A percentile compares a stretch with the other conserved stretches of the same genome.
These are phyloP conservation scores for Marisa cornuarietis DNA, from an alignment of 1,140 invertebrate genomes.

Conservation along the genomic window DNA sequence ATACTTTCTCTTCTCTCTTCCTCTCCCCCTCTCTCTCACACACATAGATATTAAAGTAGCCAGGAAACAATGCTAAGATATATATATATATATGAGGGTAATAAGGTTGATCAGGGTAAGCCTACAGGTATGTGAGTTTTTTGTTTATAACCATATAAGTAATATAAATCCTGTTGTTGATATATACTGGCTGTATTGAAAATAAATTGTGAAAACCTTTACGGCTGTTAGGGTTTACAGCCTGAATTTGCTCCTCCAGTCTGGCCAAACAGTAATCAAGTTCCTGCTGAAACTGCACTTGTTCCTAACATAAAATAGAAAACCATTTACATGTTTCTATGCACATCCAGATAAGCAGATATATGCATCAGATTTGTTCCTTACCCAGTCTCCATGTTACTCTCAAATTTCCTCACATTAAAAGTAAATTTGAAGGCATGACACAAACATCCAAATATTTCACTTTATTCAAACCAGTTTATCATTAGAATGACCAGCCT, in stretches of 20 bases:
- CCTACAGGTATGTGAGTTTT: too few species aligned
- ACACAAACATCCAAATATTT: background rate
- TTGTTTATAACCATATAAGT: background rate
- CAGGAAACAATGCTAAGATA: too few species aligned
- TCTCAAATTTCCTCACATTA: background rate
- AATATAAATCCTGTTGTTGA: background rate
- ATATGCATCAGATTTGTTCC: too few species aligned
- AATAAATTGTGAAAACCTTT: slow-evolving; percentile 32
- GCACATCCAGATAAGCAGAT: too few species aligned
- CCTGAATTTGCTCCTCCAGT: slow-evolving; percentile 36
- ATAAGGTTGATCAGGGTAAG: too few species aligned
- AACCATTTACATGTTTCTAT: too few species aligned
- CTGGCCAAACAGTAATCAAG: slow-evolving; percentile 45
- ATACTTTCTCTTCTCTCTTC: too few species aligned
- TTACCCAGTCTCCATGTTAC: too few species aligned
- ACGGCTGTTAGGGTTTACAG: slow-evolving; percentile 33
- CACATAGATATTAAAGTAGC: too few species aligned
- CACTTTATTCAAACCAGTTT: background rate
- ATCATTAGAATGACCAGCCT: too few species aligned
- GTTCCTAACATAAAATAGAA: background rate
- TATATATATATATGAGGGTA: too few species aligned
- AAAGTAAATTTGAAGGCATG: background rate
- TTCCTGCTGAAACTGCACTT: slow-evolving; percentile 41
- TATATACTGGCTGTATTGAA: background rate
- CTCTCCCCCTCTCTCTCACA: too few species aligned